A percentile compares a stretch with the other conserved stretches of the same genome.
Conservation (phyloP, 2,888 invertebrate species). For the Eupeodes latifasciatus region DNA sequence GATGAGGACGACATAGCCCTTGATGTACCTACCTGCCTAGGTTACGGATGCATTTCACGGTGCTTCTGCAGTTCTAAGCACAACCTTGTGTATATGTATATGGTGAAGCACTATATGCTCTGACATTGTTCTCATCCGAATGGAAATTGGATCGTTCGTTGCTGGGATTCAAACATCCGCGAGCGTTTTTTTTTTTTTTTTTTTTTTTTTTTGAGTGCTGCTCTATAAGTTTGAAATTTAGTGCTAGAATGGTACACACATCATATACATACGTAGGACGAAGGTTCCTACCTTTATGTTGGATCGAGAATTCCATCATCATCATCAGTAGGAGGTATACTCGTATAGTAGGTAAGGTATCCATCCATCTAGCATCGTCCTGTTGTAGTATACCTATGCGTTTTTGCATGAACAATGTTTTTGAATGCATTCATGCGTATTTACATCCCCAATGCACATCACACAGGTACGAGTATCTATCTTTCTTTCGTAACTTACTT, state of each 20-base stretch:
- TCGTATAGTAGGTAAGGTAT: too few species aligned
- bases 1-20: conserved; percentile 40
- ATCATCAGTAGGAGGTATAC: not conserved
- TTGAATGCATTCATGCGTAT: conserved; percentile 72
- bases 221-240: conserved; percentile 44
- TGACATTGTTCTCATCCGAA: conserved; percentile 66
- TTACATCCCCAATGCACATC: conserved; percentile 58
- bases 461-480: conserved; percentile 2
- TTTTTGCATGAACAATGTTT: conserved; percentile 56
- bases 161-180: conserved; percentile 67
- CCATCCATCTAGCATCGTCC: conserved; percentile 1
- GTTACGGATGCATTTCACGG: conserved; percentile 61
- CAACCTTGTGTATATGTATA: too few species aligned
- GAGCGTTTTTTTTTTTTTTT: conserved; percentile 40
- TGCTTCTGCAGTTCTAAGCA: conserved; percentile 35
- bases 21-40: conserved; percentile 1
- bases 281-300: not conserved
- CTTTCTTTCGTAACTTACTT: conserved; percentile 1
- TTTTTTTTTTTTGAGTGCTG: too few species aligned
- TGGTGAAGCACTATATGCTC: conserved; percentile 2
- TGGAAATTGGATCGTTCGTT: conserved; percentile 72
- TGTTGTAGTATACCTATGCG: conserved; percentile 35
- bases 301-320: conserved; percentile 3
- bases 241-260: not conserved
- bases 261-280: too few species aligned